Percentiles rank a stretch among this genome's conserved stretches.
Evolutionary conservation across 2,113 vertebrate genomes (phyloP).

Genomic region (Neofelis nebulosa): DNA sequence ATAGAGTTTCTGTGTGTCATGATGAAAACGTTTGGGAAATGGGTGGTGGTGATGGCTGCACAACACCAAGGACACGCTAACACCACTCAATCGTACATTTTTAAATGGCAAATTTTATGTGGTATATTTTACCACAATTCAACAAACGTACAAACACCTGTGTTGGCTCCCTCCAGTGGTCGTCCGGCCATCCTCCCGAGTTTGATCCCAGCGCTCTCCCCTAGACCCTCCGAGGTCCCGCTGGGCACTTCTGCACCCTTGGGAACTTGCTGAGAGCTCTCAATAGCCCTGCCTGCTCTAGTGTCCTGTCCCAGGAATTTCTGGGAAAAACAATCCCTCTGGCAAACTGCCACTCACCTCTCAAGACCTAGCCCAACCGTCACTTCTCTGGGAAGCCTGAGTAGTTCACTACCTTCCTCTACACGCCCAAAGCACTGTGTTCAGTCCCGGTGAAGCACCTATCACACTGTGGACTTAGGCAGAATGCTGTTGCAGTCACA

Average conservation of each 20-base stretch:
- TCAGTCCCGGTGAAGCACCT: background rate
- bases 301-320: slow-evolving; percentile 27
- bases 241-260: slow-evolving; percentile 95
- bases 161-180: background rate
- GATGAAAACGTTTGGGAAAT: slow-evolving; percentile 19
- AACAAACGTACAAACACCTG: background rate
- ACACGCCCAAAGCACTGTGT: background rate
- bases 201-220: background rate
- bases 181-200: background rate
- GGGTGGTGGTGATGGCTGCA: background rate
- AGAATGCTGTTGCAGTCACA: background rate
- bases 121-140: background rate
- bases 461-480: background rate
- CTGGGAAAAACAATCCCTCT: background rate
- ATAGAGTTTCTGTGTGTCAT: background rate
- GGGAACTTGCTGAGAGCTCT: slow-evolving; percentile 88
- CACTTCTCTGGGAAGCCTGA: background rate
- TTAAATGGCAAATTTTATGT: background rate
- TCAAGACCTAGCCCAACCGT: background rate
- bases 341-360: background rate
- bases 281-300: slow-evolving; percentile 55
- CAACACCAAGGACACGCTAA: background rate
- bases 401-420: background rate
- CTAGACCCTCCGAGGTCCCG: background rate
- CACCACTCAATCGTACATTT: background rate